phyloP scores from a whole-genome alignment of 1,140 invertebrate species.

The Leptestheria dahalacensis region DNA sequence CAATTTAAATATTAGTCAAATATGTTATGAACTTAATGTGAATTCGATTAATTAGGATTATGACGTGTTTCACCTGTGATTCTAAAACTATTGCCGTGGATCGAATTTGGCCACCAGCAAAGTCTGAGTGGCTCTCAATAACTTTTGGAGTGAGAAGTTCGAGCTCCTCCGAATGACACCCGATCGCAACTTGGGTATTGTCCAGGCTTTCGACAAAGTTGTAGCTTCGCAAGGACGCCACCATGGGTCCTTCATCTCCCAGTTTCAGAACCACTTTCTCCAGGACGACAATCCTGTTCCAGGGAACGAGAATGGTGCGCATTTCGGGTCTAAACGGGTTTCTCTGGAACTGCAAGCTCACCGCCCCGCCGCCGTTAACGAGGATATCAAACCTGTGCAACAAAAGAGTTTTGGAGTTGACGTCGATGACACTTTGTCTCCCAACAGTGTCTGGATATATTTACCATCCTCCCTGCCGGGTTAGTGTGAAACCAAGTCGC shows the following conservation, averaged over 20 bases:
- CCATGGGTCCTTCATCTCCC: constrained; percentile 36
- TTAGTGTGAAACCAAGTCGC: constrained; percentile 89
- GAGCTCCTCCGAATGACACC: not conserved
- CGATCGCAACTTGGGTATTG: not conserved
- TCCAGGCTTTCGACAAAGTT: not conserved
- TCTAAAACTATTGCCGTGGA: not conserved
- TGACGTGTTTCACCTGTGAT: not conserved
- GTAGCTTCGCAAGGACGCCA: not conserved
- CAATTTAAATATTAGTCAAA: not conserved
- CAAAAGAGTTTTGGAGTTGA: constrained; percentile 2
- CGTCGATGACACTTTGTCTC: not conserved
- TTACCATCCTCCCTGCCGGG: constrained; percentile 86
- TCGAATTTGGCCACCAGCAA: not conserved
- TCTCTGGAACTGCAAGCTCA: constrained; percentile 90
- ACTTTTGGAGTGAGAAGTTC: not conserved
- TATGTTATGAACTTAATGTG: too few relatives aligned
- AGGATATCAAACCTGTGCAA: constrained; percentile 90
- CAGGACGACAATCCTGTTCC: constrained; percentile 88
- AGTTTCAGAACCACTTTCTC: constrained; percentile 67
- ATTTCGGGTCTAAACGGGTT: constrained; percentile 73
- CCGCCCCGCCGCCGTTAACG: constrained; percentile 93
- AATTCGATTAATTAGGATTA: too few relatives aligned
- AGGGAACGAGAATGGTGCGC: constrained; percentile 78
- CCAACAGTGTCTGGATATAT: too few relatives aligned
- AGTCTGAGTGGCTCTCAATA: not conserved